Percentiles rank a stretch among this genome's conserved stretches.
Evolutionary conservation across 2,797 vertebrate genomes (phyloP).

Genomic region (Percopsis omiscomaycus): DNA sequence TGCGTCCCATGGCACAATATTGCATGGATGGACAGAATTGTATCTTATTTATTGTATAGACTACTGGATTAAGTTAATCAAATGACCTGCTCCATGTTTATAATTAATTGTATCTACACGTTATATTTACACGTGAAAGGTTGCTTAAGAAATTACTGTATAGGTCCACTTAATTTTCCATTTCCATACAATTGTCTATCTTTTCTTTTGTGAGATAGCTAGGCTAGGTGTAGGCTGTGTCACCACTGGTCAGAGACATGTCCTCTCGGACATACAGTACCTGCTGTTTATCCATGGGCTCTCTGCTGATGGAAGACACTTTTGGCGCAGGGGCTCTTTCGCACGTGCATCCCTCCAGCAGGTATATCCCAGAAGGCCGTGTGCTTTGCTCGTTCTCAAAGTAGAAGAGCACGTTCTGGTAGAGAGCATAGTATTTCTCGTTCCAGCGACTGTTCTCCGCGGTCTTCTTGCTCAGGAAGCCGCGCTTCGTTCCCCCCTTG

Average conservation of each 20-base stretch:
- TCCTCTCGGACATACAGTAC: conserved; percentile 17
- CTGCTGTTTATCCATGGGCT: conserved; percentile 84
- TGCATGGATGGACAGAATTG: too few species aligned
- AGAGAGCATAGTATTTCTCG: conserved; percentile 91
- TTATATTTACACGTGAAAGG: too few species aligned
- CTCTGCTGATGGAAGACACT: conserved; percentile 79
- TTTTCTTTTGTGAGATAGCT: too few species aligned
- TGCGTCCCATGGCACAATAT: too few species aligned
- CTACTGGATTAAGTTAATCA: too few species aligned
- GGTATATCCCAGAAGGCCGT: conserved; percentile 89
- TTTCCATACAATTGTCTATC: too few species aligned
- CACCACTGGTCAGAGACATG: neutral
- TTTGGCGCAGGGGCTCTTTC: conserved; percentile 86
- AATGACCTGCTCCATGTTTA: too few species aligned
- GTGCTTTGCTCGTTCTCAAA: conserved; percentile 93
- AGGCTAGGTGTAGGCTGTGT: neutral
- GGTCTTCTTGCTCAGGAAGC: conserved; percentile 89
- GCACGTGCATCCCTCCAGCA: conserved; percentile 92
- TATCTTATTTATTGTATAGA: too few species aligned
- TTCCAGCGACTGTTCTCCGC: conserved; percentile 93
- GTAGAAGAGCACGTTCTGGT: conserved; percentile 94
- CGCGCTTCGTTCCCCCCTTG: conserved; percentile 88
- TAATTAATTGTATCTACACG: too few species aligned
- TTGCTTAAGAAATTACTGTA: too few species aligned
- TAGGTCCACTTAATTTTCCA: too few species aligned